Conservation (phyloP, 2,797 vertebrate genomes). For the Platalea minor region DNA sequence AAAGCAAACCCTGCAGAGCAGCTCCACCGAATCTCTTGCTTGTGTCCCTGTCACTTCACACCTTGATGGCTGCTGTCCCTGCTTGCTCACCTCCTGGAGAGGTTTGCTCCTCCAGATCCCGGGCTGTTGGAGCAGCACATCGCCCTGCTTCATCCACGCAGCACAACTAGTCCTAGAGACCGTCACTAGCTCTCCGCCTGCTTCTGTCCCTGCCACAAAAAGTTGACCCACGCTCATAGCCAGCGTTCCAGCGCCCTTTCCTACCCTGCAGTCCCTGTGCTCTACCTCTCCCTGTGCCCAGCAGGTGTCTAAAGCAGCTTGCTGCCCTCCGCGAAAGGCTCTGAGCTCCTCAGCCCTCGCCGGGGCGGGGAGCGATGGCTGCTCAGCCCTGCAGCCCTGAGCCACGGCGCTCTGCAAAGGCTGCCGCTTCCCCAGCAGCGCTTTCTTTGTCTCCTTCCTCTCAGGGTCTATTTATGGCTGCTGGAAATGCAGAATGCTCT, state of each 20-base stretch:
- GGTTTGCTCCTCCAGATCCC: not conserved
- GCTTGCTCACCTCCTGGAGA: not conserved
- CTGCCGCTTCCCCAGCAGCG: not conserved
- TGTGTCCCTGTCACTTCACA: not conserved
- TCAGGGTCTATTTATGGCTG: not conserved
- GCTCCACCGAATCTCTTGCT: rapidly evolving
- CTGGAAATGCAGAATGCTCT: not conserved
- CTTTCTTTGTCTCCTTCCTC: not conserved
- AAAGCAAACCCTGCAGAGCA: not conserved
- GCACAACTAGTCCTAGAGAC: not conserved
- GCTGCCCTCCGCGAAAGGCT: not conserved
- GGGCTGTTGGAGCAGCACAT: not conserved
- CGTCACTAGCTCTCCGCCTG: rapidly evolving
- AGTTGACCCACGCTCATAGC: rapidly evolving
- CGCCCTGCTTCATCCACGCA: no score
- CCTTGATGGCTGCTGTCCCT: not conserved
- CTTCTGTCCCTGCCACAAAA: not conserved
- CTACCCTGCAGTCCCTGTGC: not conserved
- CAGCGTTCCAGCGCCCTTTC: not conserved
- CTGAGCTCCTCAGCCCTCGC: not conserved
- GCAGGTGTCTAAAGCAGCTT: rapidly evolving
- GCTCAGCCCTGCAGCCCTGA: not conserved
- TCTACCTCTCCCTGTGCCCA: not conserved
- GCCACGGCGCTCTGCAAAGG: rapidly evolving
- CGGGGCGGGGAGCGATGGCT: rapidly evolving